phyloP scores from a whole-genome alignment of 2,888 invertebrate species.

The Anthrax anthrax region DNA sequence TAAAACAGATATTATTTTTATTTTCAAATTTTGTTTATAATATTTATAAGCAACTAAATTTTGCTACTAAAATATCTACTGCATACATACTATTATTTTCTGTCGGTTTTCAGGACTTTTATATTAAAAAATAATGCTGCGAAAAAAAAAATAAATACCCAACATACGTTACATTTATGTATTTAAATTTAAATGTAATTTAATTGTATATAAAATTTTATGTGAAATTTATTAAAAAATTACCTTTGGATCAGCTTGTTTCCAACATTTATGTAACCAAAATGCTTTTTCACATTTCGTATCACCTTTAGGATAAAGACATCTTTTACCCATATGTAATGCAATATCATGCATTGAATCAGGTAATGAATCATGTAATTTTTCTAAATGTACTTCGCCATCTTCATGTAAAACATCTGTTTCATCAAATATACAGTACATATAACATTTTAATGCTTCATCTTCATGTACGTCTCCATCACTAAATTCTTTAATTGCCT shows the following conservation, averaged over 20 bases:
- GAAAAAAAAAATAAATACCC: no score
- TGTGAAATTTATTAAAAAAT: constrained; percentile 2
- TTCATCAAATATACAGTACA: constrained; percentile 24
- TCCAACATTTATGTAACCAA: constrained; percentile 24
- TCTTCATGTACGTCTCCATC: constrained; percentile 23
- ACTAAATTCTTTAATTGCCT: constrained; percentile 22
- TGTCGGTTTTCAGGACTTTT: no score
- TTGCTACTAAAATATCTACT: no score
- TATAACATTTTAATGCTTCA: constrained; percentile 23
- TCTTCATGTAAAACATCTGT: constrained; percentile 19
- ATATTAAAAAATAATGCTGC: constrained; percentile 4
- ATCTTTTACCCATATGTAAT: constrained; percentile 19
- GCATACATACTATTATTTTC: no score
- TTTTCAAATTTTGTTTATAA: no score
- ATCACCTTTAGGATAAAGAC: constrained; percentile 20
- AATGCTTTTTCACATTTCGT: constrained; percentile 22
- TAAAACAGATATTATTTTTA: no score
- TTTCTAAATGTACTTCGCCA: constrained; percentile 22
- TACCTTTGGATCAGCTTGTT: constrained; percentile 22
- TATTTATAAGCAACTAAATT: no score
- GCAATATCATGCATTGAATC: constrained; percentile 17
- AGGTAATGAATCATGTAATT: constrained; percentile 17
- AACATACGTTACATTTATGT: not conserved
- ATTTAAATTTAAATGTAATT: not conserved
- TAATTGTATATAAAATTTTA: no score